phyloP scores from a whole-genome alignment of 2,113 vertebrate genomes.

The Labeo rohita region DNA sequence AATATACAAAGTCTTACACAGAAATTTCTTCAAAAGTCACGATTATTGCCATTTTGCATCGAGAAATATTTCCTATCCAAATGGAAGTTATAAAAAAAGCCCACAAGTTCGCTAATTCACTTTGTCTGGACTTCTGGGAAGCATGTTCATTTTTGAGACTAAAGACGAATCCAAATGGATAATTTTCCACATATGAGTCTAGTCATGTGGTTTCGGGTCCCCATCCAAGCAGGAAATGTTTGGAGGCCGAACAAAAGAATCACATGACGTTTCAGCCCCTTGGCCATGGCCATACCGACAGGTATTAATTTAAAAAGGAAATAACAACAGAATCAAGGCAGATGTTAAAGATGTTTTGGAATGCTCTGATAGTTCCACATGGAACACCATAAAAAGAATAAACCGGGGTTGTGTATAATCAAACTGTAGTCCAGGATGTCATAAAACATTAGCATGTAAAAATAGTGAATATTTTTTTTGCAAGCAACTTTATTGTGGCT shows the following conservation, averaged over 20 bases:
- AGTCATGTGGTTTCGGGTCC: conserved; percentile 52
- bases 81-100: conserved; percentile 32
- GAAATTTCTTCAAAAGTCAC: neutral
- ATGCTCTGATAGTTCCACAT: conserved; percentile 10
- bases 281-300: conserved; percentile 25
- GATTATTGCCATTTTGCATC: neutral
- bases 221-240: conserved; percentile 60
- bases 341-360: conserved; percentile 48
- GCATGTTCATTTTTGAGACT: conserved; percentile 27
- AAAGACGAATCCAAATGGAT: conserved; percentile 43
- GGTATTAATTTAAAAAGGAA: conserved; percentile 54
- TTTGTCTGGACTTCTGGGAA: conserved; percentile 51
- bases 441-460: conserved; percentile 26
- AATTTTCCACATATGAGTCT: conserved; percentile 53
- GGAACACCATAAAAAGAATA: conserved; percentile 31
- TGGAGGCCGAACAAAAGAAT: conserved; percentile 58
- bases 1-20: neutral
- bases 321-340: conserved; percentile 51
- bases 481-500: conserved; percentile 13
- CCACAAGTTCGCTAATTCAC: conserved; percentile 15
- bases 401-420: conserved; percentile 14
- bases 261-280: conserved; percentile 51
- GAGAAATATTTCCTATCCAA: conserved; percentile 13
- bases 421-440: conserved; percentile 26
- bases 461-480: conserved; percentile 8